Percentiles rank a stretch among this genome's conserved stretches.
phyloP scores from a whole-genome alignment of 2,888 invertebrate genomes.

The Alsophila aescularia region DNA sequence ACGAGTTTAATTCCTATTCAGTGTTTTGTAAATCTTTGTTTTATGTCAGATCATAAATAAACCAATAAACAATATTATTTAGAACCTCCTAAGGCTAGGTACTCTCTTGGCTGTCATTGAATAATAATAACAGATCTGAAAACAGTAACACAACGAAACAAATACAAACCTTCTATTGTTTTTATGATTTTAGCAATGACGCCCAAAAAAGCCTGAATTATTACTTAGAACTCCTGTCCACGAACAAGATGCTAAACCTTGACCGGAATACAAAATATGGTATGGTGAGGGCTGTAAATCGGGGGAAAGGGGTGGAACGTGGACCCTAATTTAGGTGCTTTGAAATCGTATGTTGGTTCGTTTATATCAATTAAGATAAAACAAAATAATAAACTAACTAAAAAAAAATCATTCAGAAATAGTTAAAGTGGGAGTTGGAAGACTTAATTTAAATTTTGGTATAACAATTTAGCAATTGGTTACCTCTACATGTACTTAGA shows the following conservation, averaged over 20 bases:
- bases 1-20: constrained; percentile 12
- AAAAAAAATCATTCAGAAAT: too few species aligned
- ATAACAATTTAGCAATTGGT: too few species aligned
- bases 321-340: too few species aligned
- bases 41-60: background rate
- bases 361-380: too few species aligned
- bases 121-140: background rate
- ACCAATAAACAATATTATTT: too few species aligned
- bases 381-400: too few species aligned
- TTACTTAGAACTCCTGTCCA: constrained; percentile 15
- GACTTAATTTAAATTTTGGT: too few species aligned
- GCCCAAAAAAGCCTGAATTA: constrained; percentile 13
- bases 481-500: too few species aligned
- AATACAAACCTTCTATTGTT: constrained; percentile 5
- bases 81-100: too few species aligned
- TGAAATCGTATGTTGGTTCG: too few species aligned
- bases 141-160: background rate
- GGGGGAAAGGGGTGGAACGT: background rate
- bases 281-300: background rate
- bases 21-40: background rate
- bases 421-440: too few species aligned
- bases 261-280: constrained; percentile 21
- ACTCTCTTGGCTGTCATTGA: background rate
- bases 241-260: constrained; percentile 23
- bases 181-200: constrained; percentile 6